Evolutionary conservation across 2,113 vertebrate genomes (phyloP).

Genomic region (Psittacara wagleri): DNA sequence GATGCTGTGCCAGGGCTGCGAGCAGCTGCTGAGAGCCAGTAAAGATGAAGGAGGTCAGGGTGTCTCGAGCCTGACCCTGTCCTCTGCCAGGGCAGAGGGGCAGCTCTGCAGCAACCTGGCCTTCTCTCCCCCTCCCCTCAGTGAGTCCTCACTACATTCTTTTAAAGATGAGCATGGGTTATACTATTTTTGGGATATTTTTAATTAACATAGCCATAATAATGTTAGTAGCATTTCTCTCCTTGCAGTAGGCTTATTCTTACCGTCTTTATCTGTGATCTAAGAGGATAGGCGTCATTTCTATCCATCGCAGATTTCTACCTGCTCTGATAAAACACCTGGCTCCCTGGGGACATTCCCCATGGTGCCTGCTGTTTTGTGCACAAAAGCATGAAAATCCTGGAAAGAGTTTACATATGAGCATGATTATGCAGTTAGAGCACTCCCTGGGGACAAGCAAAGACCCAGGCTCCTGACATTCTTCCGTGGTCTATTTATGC

Average conservation of each 20-base stretch:
- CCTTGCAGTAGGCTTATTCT: neutral
- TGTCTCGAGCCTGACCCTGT: neutral
- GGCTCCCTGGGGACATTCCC: neutral
- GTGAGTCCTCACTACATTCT: neutral
- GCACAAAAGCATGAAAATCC: neutral
- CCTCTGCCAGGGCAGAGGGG: neutral
- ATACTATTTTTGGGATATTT: neutral
- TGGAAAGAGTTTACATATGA: neutral
- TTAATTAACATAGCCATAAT: neutral
- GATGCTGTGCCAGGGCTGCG: neutral
- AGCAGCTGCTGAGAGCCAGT: neutral
- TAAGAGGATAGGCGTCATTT: neutral
- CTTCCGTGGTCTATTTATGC: neutral
- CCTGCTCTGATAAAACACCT: neutral
- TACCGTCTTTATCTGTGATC: rapidly evolving
- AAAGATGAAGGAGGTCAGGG: neutral
- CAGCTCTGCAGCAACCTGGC: neutral
- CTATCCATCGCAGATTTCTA: neutral
- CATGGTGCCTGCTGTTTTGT: neutral
- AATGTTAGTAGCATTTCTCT: neutral
- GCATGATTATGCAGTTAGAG: neutral
- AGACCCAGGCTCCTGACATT: neutral
- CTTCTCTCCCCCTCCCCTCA: rapidly evolving
- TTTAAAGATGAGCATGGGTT: neutral
- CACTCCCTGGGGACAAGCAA: neutral